Evolutionary conservation across 2,888 invertebrate species (phyloP).

Genomic region (Sympetrum striolatum): DNA sequence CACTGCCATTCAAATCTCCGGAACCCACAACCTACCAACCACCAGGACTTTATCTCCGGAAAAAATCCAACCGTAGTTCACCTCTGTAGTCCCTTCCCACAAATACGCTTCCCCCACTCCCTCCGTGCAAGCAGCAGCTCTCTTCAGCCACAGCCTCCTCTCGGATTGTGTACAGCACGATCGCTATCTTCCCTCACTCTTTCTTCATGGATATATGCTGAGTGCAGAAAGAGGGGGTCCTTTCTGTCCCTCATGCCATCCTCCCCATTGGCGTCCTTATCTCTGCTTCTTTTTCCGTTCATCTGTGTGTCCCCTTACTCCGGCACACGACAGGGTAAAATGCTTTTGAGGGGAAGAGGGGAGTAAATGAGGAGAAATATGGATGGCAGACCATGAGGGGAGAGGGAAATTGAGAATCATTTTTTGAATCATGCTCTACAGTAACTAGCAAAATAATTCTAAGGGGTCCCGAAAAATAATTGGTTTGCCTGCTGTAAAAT

Average conservation of each 20-base stretch:
- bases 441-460: too few relatives aligned
- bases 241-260: constrained; percentile 15
- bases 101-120: background rate
- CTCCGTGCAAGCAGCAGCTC: constrained; percentile 21
- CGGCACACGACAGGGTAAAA: constrained; percentile 38
- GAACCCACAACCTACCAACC: constrained; percentile 35
- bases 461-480: too few relatives aligned
- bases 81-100: background rate
- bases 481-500: too few relatives aligned
- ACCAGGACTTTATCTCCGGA: constrained; percentile 30
- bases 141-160: constrained; percentile 31
- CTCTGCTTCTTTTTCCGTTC: constrained; percentile 31
- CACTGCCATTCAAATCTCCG: constrained; percentile 20
- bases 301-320: constrained; percentile 36
- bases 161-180: constrained; percentile 34
- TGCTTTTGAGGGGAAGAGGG: background rate
- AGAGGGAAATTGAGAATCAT: too few relatives aligned
- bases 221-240: constrained; percentile 5
- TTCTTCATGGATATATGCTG: background rate
- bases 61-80: constrained; percentile 39
- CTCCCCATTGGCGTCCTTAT: constrained; percentile 25
- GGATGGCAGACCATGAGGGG: too few relatives aligned
- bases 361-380: background rate
- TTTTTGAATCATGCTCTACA: too few relatives aligned
- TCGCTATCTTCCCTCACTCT: background rate